phyloP scores from a whole-genome alignment of 2,888 invertebrate species.

The Drosophila suboccidentalis region DNA sequence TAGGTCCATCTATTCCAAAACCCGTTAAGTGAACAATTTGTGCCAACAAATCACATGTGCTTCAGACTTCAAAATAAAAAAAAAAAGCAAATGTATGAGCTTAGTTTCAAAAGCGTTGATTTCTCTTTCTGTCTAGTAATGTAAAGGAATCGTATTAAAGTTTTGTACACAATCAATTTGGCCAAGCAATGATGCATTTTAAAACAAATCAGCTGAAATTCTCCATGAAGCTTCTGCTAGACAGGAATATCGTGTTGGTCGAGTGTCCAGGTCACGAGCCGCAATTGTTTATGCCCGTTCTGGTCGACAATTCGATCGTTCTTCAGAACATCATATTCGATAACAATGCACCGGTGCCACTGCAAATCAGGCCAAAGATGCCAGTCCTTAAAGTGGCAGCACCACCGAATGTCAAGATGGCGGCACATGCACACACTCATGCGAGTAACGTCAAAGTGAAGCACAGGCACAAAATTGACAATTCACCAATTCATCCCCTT shows the following conservation, averaged over 20 bases:
- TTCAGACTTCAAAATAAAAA: conserved; percentile 29
- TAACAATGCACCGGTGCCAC: conserved; percentile 5
- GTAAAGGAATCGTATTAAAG: conserved; percentile 16
- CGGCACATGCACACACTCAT: neutral
- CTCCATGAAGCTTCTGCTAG: conserved; percentile 52
- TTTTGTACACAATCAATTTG: conserved; percentile 18
- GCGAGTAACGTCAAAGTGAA: neutral
- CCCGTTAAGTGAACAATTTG: neutral
- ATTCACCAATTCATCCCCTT: neutral
- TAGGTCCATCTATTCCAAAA: conserved; percentile 3
- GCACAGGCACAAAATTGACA: neutral
- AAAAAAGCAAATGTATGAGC: neutral
- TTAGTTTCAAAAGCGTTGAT: neutral
- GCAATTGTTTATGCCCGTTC: conserved; percentile 49
- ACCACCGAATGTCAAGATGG: neutral
- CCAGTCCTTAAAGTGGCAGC: neutral
- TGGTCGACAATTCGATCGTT: conserved; percentile 32
- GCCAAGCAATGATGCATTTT: conserved; percentile 30
- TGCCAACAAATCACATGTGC: conserved; percentile 7
- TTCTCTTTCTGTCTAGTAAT: conserved; percentile 27
- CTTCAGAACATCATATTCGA: conserved; percentile 47
- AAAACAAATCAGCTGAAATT: conserved; percentile 35
- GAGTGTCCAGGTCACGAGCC: conserved; percentile 46
- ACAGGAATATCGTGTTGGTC: conserved; percentile 45
- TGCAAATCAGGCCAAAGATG: neutral